phyloP scores from a whole-genome alignment of 2,888 invertebrate species.

The Chalcosyrphus nemorum region DNA sequence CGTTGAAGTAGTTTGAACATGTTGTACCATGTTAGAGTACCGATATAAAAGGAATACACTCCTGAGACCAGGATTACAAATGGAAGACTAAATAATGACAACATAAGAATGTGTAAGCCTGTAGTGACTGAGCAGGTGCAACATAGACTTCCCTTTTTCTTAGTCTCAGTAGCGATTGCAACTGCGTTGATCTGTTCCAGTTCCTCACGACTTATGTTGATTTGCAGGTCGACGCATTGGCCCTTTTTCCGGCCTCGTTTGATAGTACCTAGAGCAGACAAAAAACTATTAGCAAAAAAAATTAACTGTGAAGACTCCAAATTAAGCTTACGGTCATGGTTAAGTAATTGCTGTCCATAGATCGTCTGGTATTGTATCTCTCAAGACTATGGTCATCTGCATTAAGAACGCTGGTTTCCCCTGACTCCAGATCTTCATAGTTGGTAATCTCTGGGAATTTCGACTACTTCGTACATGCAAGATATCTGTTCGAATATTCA shows the following conservation, averaged over 20 bases:
- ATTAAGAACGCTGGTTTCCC: conserved; percentile 80
- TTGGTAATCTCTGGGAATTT: conserved; percentile 79
- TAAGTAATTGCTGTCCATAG: conserved; percentile 84
- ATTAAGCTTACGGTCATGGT: conserved; percentile 84
- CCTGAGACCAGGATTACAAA: conserved; percentile 86
- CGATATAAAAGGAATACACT: conserved; percentile 88
- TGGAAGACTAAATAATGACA: conserved; percentile 86
- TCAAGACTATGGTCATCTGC: conserved; percentile 83
- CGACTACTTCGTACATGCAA: conserved; percentile 80
- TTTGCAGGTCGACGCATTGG: conserved; percentile 87
- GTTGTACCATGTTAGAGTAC: conserved; percentile 90
- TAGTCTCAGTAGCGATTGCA: conserved; percentile 83
- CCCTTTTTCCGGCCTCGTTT: conserved; percentile 88
- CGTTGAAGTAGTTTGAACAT: conserved; percentile 87
- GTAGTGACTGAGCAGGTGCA: conserved; percentile 84
- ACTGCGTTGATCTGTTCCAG: conserved; percentile 87
- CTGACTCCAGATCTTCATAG: conserved; percentile 81
- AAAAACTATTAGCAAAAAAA: background rate
- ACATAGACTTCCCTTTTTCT: conserved; percentile 84
- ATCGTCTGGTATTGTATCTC: conserved; percentile 83
- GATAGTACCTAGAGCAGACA: conserved; percentile 84
- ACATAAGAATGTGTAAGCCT: conserved; percentile 86
- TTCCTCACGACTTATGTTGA: conserved; percentile 88
- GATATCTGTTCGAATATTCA: conserved; percentile 85
- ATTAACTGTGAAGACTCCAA: too few species aligned